Base-by-base conservation (phyloP, 2,888 invertebrate species). In the Lasius fuliginosus region DNA sequence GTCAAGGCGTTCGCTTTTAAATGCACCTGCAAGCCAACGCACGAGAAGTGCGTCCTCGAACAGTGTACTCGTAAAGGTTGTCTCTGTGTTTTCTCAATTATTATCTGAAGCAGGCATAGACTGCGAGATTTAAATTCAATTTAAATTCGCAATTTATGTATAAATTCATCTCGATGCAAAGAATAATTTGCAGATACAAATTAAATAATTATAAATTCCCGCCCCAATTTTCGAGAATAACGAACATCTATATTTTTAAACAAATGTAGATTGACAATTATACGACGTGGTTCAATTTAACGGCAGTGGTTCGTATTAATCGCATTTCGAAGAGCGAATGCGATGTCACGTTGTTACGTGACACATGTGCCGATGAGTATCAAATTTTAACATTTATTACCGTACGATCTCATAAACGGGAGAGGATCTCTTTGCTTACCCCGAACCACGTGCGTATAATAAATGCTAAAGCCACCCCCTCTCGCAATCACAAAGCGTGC, bases 401-500 rank as follows among this genome's bases (percentile, higher is more conserved):
- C 73, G 49, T 83, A n/a, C 23, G 23, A 74, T 83, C 85, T 69
- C 85, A 85, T 87, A 15, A 53, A 23, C n/a, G 58, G 8, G 30
- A 62, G 18, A 62, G 62, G 6, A 33, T 65, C 18, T 56, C 33
- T 15, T 65, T 46, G 53, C 40, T 67, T 67, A 40, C 68, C 56
- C 77, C 3, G 49, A 40, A 77, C 15, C 40, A 36, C 27, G 68
- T 8, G 27, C 40, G 18, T 79, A 89, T 88, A 84, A 87, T 87
- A 87, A 75, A 87, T 85, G 87, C 83, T 23, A 89, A 89, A 89
- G 85, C 83, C 84, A 62, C 83, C 27, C 83, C 27, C 40, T 60
- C 53, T 11, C 23, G 36, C 23, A 46, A 60, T 79, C 69, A 8
- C 53, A 36, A 4, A 23, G 56, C 46, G 67, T 46, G n/a, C 79